These are phyloP conservation scores for Elanoides forficatus DNA, from an alignment of 2,113 vertebrate species.

Conservation along the genomic window DNA sequence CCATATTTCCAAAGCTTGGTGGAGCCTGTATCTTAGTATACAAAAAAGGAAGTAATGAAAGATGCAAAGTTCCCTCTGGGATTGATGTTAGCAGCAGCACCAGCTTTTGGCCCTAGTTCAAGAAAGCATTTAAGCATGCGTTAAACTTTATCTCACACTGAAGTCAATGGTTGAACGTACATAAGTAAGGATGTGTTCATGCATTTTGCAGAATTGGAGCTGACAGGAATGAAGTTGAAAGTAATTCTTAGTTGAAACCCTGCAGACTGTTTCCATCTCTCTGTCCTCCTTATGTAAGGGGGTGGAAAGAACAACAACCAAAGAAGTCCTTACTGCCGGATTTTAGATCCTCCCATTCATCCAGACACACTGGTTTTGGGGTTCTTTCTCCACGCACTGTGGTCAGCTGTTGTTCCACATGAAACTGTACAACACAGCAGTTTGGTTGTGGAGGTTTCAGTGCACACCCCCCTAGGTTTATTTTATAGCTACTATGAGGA, in stretches of 20 bases:
- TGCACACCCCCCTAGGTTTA: neutral
- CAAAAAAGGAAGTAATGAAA: neutral
- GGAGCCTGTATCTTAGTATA: neutral
- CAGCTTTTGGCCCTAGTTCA: neutral
- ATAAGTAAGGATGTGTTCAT: neutral
- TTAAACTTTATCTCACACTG: slow-evolving; percentile 3
- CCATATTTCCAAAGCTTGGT: neutral
- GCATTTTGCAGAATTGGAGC: neutral
- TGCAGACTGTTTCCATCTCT: neutral
- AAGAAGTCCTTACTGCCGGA: neutral
- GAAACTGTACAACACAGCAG: neutral
- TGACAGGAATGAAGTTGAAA: neutral
- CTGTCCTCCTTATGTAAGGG: neutral
- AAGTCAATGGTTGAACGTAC: neutral
- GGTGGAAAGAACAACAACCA: neutral
- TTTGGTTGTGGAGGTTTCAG: neutral
- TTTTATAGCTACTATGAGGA: neutral
- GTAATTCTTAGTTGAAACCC: neutral
- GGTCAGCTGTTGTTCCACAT: neutral
- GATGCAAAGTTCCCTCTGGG: neutral
- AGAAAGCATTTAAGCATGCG: neutral
- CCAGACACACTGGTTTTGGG: neutral
- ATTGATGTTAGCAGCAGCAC: neutral
- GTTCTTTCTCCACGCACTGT: neutral
- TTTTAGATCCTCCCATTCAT: neutral